These are phyloP conservation scores for Drosophila takahashii DNA, from an alignment of 1,140 invertebrate genomes.

Conservation along the genomic window DNA sequence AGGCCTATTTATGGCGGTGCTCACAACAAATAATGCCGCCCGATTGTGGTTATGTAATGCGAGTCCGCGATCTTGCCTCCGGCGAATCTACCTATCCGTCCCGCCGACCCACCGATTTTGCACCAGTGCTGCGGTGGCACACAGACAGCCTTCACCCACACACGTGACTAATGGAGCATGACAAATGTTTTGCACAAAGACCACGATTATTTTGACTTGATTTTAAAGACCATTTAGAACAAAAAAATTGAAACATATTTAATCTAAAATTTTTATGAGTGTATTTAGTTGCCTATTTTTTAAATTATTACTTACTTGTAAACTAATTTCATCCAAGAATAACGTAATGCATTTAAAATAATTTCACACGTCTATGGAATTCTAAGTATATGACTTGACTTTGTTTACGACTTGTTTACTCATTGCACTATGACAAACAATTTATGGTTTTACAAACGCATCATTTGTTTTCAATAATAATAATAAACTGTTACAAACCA, in stretches of 20 bases:
- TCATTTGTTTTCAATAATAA: too few relatives aligned
- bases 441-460: too few relatives aligned
- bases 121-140: conserved; percentile 36
- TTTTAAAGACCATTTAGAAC: background rate
- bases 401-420: too few relatives aligned
- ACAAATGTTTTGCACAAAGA: conserved; percentile 43
- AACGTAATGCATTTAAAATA: too few relatives aligned
- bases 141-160: conserved; percentile 76
- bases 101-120: background rate
- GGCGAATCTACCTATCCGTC: conserved; percentile 14
- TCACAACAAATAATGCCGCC: conserved; percentile 39
- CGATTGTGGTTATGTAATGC: conserved; percentile 53
- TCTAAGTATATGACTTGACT: too few relatives aligned
- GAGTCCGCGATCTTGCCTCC: conserved; percentile 48
- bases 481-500: too few relatives aligned
- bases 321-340: too few relatives aligned
- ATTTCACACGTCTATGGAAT: too few relatives aligned
- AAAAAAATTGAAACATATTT: background rate
- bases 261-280: background rate
- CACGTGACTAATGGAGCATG: conserved; percentile 65
- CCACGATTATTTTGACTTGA: conserved; percentile 8
- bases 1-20: conserved; percentile 60
- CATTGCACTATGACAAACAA: too few relatives aligned
- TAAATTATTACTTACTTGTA: too few relatives aligned
- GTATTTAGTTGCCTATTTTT: background rate